phyloP scores from a whole-genome alignment of 2,888 invertebrate species.

The Trachelus iudaicus region DNA sequence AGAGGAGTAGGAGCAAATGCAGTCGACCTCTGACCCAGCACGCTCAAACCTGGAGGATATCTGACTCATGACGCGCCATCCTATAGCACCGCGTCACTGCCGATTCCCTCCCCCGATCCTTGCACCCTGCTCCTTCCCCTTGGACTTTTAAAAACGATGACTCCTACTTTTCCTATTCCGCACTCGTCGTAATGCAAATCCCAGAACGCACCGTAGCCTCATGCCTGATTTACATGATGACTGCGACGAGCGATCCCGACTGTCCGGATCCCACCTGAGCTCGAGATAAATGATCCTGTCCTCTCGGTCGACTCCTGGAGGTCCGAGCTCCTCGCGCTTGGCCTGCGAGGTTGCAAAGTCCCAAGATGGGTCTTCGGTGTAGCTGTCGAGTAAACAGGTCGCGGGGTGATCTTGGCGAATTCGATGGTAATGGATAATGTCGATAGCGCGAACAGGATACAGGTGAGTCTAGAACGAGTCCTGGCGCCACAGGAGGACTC shows the following conservation, averaged over 20 bases:
- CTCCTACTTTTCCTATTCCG: background rate
- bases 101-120: background rate
- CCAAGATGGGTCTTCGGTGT: background rate
- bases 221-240: background rate
- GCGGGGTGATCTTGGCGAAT: background rate
- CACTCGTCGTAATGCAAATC: background rate
- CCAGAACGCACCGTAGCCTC: background rate
- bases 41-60: slow-evolving; percentile 60
- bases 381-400: background rate
- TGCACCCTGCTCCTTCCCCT: background rate
- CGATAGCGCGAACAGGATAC: background rate
- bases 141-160: background rate
- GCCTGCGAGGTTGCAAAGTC: background rate
- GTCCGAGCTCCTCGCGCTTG: background rate
- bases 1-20: slow-evolving; percentile 52
- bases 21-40: slow-evolving; percentile 61
- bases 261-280: background rate
- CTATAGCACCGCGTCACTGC: background rate
- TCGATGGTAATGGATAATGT: background rate
- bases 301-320: background rate
- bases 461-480: background rate
- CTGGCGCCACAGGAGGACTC: background rate
- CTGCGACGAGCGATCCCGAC: background rate
- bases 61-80: slow-evolving; percentile 59
- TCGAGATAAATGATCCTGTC: background rate